Base-by-base conservation (phyloP, 2,113 vertebrate species). In the Phalacrocorax aristotelis region DNA sequence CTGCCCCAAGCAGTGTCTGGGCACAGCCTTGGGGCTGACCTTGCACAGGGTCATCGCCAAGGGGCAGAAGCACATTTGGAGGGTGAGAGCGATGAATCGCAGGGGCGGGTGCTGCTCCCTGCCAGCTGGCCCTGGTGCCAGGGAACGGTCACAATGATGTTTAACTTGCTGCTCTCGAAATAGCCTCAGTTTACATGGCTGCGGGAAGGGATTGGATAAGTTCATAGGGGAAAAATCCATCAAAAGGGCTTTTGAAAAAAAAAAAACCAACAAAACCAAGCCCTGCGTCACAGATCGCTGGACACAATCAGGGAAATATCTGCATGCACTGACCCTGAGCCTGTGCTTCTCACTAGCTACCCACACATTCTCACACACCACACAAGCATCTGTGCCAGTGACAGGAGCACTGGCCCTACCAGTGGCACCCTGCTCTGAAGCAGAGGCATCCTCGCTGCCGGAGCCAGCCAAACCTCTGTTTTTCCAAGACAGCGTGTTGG, bases 111-210 rank as follows among this genome's bases (percentile, higher is more conserved):
- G 6, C 79, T 77, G 25, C 11, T 92, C 52, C 23, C 34, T 91
- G 89, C 84, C 96, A 93, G 88, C 61, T 95, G 94, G 88, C 48
- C 85, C 21, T 20, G 0, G 57, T 97, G 81, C 86, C 86, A 88
- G n/a, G 72, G 89, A 96, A 93, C 4, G 0, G 83, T 20, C 2
- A 0, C 54, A 51, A 58, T 64, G 26, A 3, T 93, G 93, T 96
- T 95, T 91, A 96, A 91, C 87, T 76, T 96, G 87, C 58, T 94
- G 78, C 30, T 96, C 93, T 96, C 6, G 13, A 96, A 97, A 96
- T 94, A 96, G 93, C 84, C 70, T 90, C 44, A 93, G 89, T 96
- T 96, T 96, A 96, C 90, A 85, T 1, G 26, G 38, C 36, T 1
- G 6, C 2, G 5, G 84, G 49, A 91, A 94, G 18, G 48, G 57